Conservation (phyloP, 1,140 invertebrate genomes). For the Cherax destructor region DNA sequence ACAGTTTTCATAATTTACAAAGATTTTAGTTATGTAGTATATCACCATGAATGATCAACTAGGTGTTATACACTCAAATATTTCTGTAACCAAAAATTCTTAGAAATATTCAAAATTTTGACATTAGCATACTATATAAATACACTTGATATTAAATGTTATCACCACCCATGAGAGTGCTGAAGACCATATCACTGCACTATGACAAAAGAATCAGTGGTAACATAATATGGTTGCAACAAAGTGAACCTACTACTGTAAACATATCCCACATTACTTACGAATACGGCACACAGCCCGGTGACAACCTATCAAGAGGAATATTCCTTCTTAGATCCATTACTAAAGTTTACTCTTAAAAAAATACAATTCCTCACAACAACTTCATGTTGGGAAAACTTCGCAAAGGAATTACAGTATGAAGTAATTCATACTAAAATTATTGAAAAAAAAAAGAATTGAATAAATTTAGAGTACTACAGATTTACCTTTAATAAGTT, state of each 20-base stretch:
- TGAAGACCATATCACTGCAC: neutral
- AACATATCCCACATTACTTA: slow-evolving; percentile 51
- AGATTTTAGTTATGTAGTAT: too few species aligned
- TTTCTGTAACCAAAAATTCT: neutral
- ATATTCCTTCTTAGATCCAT: slow-evolving; percentile 48
- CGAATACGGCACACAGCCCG: slow-evolving; percentile 71
- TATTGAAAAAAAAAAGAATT: too few species aligned
- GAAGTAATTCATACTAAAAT: too few species aligned
- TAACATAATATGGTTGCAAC: neutral
- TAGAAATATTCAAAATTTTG: neutral
- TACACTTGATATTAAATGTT: too few species aligned
- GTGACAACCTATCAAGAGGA: slow-evolving; percentile 64
- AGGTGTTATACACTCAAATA: too few species aligned
- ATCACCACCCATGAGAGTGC: too few species aligned
- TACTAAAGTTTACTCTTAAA: neutral
- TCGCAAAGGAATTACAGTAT: too few species aligned
- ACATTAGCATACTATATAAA: neutral
- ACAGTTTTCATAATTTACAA: too few species aligned
- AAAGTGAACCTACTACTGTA: neutral
- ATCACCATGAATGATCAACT: too few species aligned
- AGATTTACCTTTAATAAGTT: too few species aligned
- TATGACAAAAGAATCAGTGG: neutral
- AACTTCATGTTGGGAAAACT: neutral
- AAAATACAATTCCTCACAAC: neutral
- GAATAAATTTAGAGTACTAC: too few species aligned